Evolutionary conservation across 2,113 vertebrate species (phyloP), one percentile per base, ranked within the genome.

Genomic region (Psophia crepitans): DNA sequence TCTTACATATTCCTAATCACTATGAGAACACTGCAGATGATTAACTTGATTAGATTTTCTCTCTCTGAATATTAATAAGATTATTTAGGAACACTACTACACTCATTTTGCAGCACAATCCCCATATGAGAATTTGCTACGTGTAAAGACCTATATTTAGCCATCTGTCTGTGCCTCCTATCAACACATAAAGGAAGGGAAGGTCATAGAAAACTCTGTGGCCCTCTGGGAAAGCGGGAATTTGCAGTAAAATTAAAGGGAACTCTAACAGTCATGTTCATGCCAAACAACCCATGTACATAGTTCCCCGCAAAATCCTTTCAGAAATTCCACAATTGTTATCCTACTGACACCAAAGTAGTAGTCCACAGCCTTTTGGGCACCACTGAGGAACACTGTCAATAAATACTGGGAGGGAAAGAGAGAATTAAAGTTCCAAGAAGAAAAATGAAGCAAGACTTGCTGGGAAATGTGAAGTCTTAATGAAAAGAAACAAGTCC

Each of bases 1-100:
- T 87, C 70, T 80, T 58, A 8, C 70, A 46, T 63, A 71, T 51
- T 83, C 20, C 44, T 86, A 74, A 93, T 95, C 83, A 90, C 64
- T 48, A 81, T 53, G 24, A 93, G 79, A 86, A 93, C 87, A 95
- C n/a, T 82, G 76, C 43, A 95, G 61, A 92, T 32, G 1, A 96
- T 90, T 84, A 88, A 54, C 51, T 65, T 91, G 84, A 96, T 92
- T 84, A 90, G 35, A 78, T 68, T 87, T 88, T 84, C 56, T 61
- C 69, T 71, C 75, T 66, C 35, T 89, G 88, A 89, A 90, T 95
- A 96, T 89, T 80, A 96, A 87, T 82, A 81, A 81, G 76, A 95
- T 57, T 87, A 84, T 81, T 95, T 90, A 93, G 65, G 64, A 79
- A 84, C 33, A 81, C 10, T 37, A 46, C 53, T 61, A 80, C 41